phyloP scores from a whole-genome alignment of 2,797 vertebrate genomes.

The Microcaecilia unicolor region DNA sequence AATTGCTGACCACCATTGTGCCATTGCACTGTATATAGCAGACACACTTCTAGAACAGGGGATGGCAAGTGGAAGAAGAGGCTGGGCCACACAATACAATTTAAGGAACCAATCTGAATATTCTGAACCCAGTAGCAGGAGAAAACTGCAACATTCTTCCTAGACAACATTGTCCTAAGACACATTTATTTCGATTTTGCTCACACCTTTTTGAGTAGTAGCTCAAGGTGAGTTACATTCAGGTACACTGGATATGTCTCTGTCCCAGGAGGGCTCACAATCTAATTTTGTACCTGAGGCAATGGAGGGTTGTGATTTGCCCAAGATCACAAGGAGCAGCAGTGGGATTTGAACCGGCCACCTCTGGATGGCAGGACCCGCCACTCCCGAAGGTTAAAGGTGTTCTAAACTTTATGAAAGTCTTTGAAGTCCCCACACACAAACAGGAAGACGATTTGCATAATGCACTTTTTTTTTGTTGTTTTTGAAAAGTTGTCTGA shows the following conservation, averaged over 20 bases:
- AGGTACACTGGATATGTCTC: too few species aligned
- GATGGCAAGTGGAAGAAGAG: background rate
- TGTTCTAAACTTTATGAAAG: background rate
- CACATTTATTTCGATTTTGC: too few species aligned
- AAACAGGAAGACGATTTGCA: constrained; percentile 10
- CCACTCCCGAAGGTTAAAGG: background rate
- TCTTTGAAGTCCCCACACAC: background rate
- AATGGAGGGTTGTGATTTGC: too few species aligned
- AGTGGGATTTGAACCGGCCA: too few species aligned
- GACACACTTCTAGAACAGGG: background rate
- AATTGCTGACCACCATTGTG: background rate
- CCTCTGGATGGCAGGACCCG: too few species aligned
- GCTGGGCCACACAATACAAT: background rate
- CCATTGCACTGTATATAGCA: too few species aligned
- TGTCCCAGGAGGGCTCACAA: too few species aligned
- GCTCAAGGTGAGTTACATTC: too few species aligned
- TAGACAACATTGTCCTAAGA: background rate
- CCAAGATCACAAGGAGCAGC: too few species aligned
- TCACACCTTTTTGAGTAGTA: too few species aligned
- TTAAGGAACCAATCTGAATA: background rate
- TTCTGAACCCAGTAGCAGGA: background rate
- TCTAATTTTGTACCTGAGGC: too few species aligned
- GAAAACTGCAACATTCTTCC: background rate
- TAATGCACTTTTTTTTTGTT: constrained; percentile 19
- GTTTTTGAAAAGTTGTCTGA: constrained; percentile 43